These are phyloP conservation scores for Eumerus sabulonum DNA, from an alignment of 2,888 invertebrate genomes.

Conservation along the genomic window DNA sequence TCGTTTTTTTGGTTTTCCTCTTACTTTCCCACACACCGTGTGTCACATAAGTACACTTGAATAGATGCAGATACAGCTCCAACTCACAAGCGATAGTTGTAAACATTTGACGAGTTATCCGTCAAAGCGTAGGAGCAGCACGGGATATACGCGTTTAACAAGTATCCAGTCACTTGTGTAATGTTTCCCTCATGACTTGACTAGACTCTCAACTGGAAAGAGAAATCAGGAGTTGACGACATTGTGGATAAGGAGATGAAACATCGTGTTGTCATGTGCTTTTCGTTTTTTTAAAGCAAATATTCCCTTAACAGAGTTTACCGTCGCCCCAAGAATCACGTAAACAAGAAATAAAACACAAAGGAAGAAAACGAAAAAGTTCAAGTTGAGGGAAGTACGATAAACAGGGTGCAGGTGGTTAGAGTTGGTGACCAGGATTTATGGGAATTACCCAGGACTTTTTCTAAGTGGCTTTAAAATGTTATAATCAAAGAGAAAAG, in stretches of 20 bases:
- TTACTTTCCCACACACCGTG: constrained; percentile 15
- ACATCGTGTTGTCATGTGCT: constrained; percentile 1
- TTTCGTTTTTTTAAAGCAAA: neutral
- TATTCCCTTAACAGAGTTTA: neutral
- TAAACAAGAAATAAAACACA: too few relatives aligned
- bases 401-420: too few relatives aligned
- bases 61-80: too few relatives aligned
- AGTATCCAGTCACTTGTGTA: neutral
- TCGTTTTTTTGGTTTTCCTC: constrained; percentile 14
- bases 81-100: neutral
- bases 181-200: neutral
- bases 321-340: too few relatives aligned
- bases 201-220: neutral
- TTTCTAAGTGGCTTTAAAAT: too few relatives aligned
- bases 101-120: neutral
- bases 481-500: too few relatives aligned
- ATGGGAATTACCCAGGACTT: too few relatives aligned
- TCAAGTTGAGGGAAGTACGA: too few relatives aligned
- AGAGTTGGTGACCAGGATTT: too few relatives aligned
- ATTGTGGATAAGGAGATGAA: neutral
- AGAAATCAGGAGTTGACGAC: too few relatives aligned
- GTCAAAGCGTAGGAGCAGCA: neutral
- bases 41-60: too few relatives aligned
- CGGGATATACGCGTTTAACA: neutral
- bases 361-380: too few relatives aligned